These are phyloP conservation scores for Diloba caeruleocephala DNA, from an alignment of 2,888 invertebrate species.

Conservation along the genomic window DNA sequence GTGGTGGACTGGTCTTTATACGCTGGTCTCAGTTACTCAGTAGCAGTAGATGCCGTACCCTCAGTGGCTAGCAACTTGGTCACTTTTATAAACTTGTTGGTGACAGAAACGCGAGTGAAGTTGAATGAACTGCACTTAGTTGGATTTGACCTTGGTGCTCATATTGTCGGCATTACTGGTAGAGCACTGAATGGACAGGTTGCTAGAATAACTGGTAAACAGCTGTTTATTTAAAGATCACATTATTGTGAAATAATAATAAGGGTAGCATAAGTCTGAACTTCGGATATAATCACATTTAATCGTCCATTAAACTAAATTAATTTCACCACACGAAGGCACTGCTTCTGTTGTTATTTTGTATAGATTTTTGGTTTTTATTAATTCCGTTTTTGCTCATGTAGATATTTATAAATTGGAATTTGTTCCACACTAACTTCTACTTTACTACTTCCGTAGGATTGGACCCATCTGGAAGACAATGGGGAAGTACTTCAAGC, in stretches of 20 bases:
- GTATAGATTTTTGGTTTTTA: too few species aligned
- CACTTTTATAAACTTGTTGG: slow-evolving; percentile 50
- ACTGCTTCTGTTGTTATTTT: too few species aligned
- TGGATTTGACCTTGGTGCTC: slow-evolving; percentile 75
- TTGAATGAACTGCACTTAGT: slow-evolving; percentile 62
- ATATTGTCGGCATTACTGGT: slow-evolving; percentile 68
- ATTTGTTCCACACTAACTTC: too few species aligned
- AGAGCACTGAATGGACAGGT: slow-evolving; percentile 53
- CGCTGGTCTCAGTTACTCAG: slow-evolving; percentile 59
- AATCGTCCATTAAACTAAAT: too few species aligned
- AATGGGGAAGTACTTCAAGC: slow-evolving; percentile 61
- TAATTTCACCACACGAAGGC: too few species aligned
- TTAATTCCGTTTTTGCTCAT: too few species aligned
- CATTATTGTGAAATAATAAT: too few species aligned
- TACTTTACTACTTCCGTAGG: slow-evolving; percentile 51
- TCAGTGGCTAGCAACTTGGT: slow-evolving; percentile 58
- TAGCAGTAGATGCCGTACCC: slow-evolving; percentile 47
- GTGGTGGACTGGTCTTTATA: slow-evolving; percentile 71
- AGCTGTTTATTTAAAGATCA: background rate
- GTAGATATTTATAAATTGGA: too few species aligned
- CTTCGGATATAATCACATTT: too few species aligned
- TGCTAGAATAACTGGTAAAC: slow-evolving; percentile 74
- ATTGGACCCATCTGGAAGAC: slow-evolving; percentile 66
- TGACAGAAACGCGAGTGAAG: slow-evolving; percentile 6
- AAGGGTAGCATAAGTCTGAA: too few species aligned